Evolutionary conservation across 2,797 vertebrate species (phyloP), one percentile per base, ranked within the genome.

Genomic region (Geotrypetes seraphini): DNA sequence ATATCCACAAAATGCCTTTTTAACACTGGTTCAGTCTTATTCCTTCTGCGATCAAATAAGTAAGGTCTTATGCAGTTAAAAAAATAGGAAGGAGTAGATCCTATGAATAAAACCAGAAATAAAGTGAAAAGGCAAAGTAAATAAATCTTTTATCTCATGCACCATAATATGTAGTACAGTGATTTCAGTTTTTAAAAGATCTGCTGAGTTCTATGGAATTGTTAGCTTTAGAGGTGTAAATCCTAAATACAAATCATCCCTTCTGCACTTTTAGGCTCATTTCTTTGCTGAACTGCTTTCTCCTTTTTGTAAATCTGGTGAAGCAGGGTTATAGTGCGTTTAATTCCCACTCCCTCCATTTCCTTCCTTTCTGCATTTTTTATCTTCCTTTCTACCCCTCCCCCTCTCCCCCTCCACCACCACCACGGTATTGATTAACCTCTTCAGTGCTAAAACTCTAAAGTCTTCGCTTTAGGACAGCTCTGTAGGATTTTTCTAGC

Each of bases 291-390:
- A 15, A 2, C 2, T 2, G 16, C 20, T 36, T 25, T 12, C 36
- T 39, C 36, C 52, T 30, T 39, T n/a, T 38, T 44, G 48, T 54
- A 47, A 46, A 47, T 40, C 46, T 48, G 33, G 47, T 44, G 35
- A 59, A 47, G 56, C 52, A 53, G 49, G 55, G 54, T 60, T 63
- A 60, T 56, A 60, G 57, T 57, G 43, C 45, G 31, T 58, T 54
- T 51, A 48, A 53, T 56, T 66, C 53, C 59, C 57, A 53, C 60
- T 60, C 57, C 53, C 67, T 55, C 66, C 78, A 76, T 81, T 84
- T 83, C 79, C 78, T 82, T 84, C 84, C 83, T 88, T 79, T 64
- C 78, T 88, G 75, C 63, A 82, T 87, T 84, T 79, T 71, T 30
- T 44, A 47, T 77, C 85, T 79, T 66, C 69, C 68, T 72, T 72